Conservation (phyloP, 2,113 vertebrate species). For the Pampusana beccarii region DNA sequence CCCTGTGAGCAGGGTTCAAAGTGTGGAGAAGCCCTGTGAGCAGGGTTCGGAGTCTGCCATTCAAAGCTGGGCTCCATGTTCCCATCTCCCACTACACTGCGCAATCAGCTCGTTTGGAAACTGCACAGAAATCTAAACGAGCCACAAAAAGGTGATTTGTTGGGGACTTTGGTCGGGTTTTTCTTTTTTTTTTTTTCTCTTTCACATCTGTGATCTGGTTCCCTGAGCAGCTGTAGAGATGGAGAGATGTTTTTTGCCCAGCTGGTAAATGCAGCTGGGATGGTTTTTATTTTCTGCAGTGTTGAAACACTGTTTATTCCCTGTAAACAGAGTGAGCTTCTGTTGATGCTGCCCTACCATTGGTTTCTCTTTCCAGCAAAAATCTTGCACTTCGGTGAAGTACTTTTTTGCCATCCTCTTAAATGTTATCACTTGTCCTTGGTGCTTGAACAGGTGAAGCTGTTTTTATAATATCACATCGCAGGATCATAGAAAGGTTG, state of each 20-base stretch:
- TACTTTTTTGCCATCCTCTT: neutral
- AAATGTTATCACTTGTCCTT: neutral
- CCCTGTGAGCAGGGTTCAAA: neutral
- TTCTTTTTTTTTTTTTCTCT: neutral
- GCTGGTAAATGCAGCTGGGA: neutral
- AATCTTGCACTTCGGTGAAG: neutral
- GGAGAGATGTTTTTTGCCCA: neutral
- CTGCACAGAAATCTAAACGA: neutral
- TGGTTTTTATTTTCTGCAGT: neutral
- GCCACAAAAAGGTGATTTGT: neutral
- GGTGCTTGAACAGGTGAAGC: neutral
- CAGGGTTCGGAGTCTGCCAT: too few species aligned
- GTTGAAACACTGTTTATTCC: neutral
- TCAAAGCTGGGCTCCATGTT: neutral
- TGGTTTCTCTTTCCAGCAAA: neutral
- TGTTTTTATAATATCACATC: neutral
- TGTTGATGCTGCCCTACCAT: neutral
- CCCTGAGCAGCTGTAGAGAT: neutral
- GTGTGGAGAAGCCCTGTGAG: too few species aligned
- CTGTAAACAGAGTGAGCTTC: neutral
- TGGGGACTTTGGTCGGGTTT: neutral
- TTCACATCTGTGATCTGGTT: neutral
- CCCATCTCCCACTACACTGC: neutral
- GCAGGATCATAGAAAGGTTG: neutral
- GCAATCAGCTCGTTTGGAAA: neutral